These are phyloP conservation scores for Isoperla grammatica DNA, from an alignment of 2,888 invertebrate genomes.

Conservation along the genomic window DNA sequence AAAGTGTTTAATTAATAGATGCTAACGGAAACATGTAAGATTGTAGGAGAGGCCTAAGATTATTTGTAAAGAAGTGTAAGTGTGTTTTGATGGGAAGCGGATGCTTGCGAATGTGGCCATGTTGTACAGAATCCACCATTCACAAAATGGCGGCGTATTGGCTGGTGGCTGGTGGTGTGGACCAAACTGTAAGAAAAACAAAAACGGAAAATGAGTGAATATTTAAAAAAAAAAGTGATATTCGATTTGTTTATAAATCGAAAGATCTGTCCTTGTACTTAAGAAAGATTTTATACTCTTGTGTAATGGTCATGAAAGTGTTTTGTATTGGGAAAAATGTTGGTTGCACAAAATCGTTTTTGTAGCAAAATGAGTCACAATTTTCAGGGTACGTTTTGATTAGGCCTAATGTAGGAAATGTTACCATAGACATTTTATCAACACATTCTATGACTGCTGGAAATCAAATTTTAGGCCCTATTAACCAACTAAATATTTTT, in stretches of 20 bases:
- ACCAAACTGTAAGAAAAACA: constrained; percentile 16
- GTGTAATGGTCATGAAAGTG: no score
- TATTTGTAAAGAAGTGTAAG: neutral
- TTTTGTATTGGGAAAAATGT: no score
- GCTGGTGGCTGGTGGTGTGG: constrained; percentile 19
- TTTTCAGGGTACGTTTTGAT: constrained; percentile 9
- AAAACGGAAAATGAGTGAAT: neutral
- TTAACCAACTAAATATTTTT: no score
- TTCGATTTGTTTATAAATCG: neutral
- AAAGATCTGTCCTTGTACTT: no score
- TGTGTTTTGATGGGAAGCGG: neutral
- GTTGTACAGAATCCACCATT: constrained; percentile 7
- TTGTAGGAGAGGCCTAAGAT: neutral
- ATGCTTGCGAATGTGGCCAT: constrained; percentile 8
- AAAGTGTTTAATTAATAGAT: neutral
- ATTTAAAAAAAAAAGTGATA: neutral
- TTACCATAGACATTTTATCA: no score
- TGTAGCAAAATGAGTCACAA: neutral
- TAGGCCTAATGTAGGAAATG: no score
- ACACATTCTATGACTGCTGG: no score
- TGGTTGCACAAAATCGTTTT: neutral
- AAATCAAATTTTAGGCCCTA: no score
- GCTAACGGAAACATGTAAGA: neutral
- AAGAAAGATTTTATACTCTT: no score
- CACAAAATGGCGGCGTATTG: constrained; percentile 6